Base-by-base conservation (phyloP, 2,797 vertebrate species). In the Basileuterus tristriatus region DNA sequence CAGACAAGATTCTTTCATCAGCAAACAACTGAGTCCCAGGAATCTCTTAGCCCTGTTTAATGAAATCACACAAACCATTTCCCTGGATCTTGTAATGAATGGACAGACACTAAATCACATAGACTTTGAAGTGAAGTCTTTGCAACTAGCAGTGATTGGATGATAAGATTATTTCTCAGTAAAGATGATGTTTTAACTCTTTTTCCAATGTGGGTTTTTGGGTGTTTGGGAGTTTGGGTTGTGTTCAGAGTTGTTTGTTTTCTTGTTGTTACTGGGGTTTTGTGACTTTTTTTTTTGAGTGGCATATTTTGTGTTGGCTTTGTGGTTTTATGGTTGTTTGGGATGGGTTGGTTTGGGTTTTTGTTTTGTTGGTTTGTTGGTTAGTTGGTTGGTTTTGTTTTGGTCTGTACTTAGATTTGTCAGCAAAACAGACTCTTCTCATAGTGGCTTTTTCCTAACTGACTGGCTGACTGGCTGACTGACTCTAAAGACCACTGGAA, bases 231-330 rank as follows among this genome's bases (percentile, higher is more conserved):
- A 13, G 3, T 56, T 63, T 37, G 12, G 10, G 11, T 11, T 27
- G 18, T 43, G 22, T 37, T 59, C 44, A 44, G 44, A 8, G 6
- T 23, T 52, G 8, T 37, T 27, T 8, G 4, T 41, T 36, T 47
- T 32, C 15, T 23, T 71, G 4, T 5, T 67, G 9, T 23, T 32
- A 14, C 11, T 64, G 18, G 30, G 7, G 1, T 13, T 20, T 70
- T 43, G 15, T 46, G 24, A 8, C 10, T 59, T 77, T 60, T 60
- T 60, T 12, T 15, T 44, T 46, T 34, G 29, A 18, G 19, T 11
- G 2, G 5, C 2, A 1, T 5, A 58, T 56, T 47, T 32, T 30
- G 18, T 36, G 22, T 43, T 67, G 1, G 0, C 13, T 39, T 43
- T 37, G 18, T 43, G 9, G 2, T 8, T 58, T 56, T 43, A 34